phyloP scores from a whole-genome alignment of 2,113 vertebrate species.

The Calonectris borealis region DNA sequence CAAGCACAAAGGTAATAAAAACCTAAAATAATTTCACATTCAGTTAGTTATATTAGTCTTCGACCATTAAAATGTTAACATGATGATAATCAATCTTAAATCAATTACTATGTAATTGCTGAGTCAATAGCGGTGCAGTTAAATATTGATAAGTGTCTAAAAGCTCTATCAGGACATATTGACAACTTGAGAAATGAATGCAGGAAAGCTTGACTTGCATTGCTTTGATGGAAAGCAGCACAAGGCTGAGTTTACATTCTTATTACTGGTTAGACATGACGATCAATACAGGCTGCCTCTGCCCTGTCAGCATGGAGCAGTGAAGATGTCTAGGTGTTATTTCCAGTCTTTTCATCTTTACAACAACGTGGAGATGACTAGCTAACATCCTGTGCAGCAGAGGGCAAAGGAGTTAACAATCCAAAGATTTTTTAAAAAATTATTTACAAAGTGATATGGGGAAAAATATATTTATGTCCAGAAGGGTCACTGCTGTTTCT shows the following conservation, averaged over 20 bases:
- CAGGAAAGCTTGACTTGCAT: conserved; percentile 9
- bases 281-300: conserved; percentile 56
- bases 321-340: background rate
- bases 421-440: background rate
- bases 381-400: background rate
- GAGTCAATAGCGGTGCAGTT: conserved; percentile 82
- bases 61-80: conserved; percentile 63
- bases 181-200: conserved; percentile 78
- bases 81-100: conserved; percentile 86
- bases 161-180: conserved; percentile 79
- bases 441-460: background rate
- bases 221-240: conserved; percentile 61
- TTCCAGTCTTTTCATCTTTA: conserved; percentile 20
- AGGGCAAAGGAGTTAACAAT: background rate
- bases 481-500: background rate
- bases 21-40: conserved; percentile 21
- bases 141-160: conserved; percentile 88
- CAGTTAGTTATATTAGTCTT: conserved; percentile 33
- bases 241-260: conserved; percentile 65
- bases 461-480: background rate
- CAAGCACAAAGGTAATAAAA: background rate
- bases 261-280: conserved; percentile 36
- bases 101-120: conserved; percentile 86
- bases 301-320: conserved; percentile 31
- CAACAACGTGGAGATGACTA: background rate